phyloP scores from a whole-genome alignment of 1,140 invertebrate genomes.

The Colletes latitarsis region DNA sequence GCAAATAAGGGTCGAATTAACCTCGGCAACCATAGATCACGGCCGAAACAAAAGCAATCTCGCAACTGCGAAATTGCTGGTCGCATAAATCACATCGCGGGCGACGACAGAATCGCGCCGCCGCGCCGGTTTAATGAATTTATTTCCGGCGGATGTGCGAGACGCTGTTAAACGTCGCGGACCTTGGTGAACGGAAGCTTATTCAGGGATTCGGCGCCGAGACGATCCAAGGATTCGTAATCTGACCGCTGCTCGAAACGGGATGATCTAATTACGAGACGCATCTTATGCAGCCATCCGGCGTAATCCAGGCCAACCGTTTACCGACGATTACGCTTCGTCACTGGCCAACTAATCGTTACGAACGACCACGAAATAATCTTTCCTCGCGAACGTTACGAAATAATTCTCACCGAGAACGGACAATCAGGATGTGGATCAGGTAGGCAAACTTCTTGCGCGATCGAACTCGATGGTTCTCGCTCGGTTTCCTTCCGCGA shows the following conservation, averaged over 20 bases:
- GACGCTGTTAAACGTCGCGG: not conserved
- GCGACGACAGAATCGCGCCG: not conserved
- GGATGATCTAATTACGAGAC: slow-evolving; percentile 5
- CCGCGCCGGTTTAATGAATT: slow-evolving; percentile 18
- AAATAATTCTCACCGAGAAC: too few relatives aligned
- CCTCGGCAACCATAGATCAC: not conserved
- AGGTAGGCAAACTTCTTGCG: not conserved
- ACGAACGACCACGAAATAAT: not conserved
- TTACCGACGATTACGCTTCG: not conserved
- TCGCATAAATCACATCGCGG: not conserved
- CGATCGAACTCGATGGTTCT: slow-evolving; percentile 22
- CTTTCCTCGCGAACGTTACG: not conserved
- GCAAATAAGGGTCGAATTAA: slow-evolving; percentile 16
- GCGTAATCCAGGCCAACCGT: not conserved
- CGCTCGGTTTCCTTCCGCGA: slow-evolving; percentile 31
- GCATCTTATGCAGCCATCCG: too few relatives aligned
- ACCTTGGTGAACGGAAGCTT: slow-evolving; percentile 2
- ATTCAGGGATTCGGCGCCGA: not conserved
- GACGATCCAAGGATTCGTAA: slow-evolving; percentile 19
- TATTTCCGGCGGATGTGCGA: slow-evolving; percentile 18
- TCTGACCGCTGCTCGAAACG: not conserved
- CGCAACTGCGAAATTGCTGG: not conserved
- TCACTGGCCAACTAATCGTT: not conserved
- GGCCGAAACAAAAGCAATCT: not conserved
- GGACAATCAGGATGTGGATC: slow-evolving; percentile 4